Conservation (phyloP, 2,888 invertebrate genomes). For the Ferrisia virgata region DNA sequence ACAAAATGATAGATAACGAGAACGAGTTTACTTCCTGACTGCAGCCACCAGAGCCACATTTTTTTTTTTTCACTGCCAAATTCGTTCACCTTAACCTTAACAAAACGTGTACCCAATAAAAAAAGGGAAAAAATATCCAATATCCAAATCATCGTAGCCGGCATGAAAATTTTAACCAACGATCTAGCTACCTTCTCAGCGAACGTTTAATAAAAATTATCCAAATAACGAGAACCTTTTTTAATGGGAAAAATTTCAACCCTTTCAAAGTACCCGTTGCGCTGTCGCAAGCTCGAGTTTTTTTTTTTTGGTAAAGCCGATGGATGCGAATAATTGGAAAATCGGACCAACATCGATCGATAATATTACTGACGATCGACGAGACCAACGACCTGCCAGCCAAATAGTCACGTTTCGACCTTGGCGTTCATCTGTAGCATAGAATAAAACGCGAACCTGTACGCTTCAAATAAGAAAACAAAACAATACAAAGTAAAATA, state of each 20-base stretch:
- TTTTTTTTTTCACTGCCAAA: background rate
- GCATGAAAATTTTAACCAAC: background rate
- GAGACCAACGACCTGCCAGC: background rate
- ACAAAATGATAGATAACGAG: background rate
- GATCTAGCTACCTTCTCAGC: too few species aligned
- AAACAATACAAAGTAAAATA: background rate
- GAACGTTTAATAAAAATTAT: too few species aligned
- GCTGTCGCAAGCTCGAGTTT: too few species aligned
- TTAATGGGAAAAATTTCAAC: too few species aligned
- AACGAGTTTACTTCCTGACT: constrained; percentile 18
- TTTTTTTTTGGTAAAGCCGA: background rate
- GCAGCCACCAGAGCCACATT: background rate
- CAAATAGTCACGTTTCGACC: constrained; percentile 15
- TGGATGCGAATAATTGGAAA: too few species aligned
- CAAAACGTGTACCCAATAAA: background rate
- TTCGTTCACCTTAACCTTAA: constrained; percentile 24
- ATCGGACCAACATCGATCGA: background rate
- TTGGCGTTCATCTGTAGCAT: background rate
- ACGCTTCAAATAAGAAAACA: background rate
- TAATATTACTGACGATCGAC: background rate
- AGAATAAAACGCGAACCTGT: background rate
- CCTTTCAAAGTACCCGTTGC: too few species aligned
- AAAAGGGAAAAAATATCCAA: background rate
- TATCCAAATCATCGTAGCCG: background rate
- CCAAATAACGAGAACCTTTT: too few species aligned